Conservation (phyloP, 2,113 vertebrate species). For the Asarcornis scutulata region DNA sequence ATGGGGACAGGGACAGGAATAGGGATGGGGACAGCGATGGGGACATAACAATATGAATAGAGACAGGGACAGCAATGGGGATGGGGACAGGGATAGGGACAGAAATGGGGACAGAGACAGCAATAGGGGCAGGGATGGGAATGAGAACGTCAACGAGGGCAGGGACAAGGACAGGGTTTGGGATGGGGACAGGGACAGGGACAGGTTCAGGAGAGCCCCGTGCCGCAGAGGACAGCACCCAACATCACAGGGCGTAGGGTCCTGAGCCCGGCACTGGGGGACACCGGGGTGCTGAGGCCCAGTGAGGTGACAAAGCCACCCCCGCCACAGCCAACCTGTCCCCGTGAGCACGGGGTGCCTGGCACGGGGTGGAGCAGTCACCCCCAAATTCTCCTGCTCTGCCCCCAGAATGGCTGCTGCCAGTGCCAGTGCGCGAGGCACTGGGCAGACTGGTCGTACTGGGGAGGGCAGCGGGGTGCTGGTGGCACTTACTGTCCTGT, state of each 20-base stretch:
- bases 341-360: rapidly evolving
- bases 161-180: too few relatives aligned
- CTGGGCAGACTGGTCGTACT: not conserved
- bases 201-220: rapidly evolving
- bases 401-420: not conserved
- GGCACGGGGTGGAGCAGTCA: rapidly evolving
- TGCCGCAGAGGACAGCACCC: not conserved
- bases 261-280: rapidly evolving
- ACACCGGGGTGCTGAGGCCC: not conserved
- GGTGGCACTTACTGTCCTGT: not conserved
- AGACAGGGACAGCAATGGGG: too few relatives aligned
- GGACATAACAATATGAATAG: too few relatives aligned
- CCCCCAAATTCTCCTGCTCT: not conserved
- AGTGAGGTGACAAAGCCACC: not conserved
- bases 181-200: not conserved
- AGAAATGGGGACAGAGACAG: too few relatives aligned
- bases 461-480: rapidly evolving
- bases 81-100: too few relatives aligned
- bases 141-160: not conserved
- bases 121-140: too few relatives aligned
- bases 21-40: not conserved
- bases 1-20: too few relatives aligned
- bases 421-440: not conserved
- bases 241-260: not conserved
- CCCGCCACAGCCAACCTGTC: rapidly evolving